Evolutionary conservation across 1,140 invertebrate genomes (phyloP).

Genomic region (Sminthurinus signatus): DNA sequence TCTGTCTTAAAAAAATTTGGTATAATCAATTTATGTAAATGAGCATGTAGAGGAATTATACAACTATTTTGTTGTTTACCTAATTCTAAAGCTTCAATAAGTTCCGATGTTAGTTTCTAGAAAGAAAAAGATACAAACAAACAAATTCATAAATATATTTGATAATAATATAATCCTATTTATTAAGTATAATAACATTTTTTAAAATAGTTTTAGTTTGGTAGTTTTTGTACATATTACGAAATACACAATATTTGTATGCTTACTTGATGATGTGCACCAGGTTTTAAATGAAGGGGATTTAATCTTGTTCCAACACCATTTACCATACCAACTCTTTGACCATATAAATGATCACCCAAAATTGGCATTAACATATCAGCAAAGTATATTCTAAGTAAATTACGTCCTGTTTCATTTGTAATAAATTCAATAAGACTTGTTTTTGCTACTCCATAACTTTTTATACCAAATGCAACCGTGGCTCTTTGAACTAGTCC

Average conservation of each 20-base stretch:
- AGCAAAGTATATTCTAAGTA: conserved; percentile 46
- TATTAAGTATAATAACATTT: neutral
- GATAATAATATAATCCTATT: neutral
- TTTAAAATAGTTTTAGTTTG: neutral
- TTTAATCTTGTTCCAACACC: conserved; percentile 44
- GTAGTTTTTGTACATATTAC: neutral
- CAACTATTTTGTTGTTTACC: conserved; percentile 23
- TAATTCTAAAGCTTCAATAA: conserved; percentile 31
- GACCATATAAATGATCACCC: conserved; percentile 48
- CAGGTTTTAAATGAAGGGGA: conserved; percentile 42
- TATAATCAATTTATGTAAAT: conserved; percentile 44
- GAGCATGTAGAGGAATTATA: conserved; percentile 48
- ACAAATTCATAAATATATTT: neutral
- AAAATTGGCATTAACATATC: conserved; percentile 46
- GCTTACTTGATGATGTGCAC: conserved; percentile 30
- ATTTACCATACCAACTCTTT: conserved; percentile 45
- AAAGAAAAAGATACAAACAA: neutral
- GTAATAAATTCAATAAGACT: conserved; percentile 46
- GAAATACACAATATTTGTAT: neutral
- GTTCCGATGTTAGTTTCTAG: conserved; percentile 35
- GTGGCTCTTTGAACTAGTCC: conserved; percentile 41
- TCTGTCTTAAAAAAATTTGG: conserved; percentile 29
- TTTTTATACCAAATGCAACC: conserved; percentile 42
- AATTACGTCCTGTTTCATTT: conserved; percentile 44
- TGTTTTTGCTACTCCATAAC: conserved; percentile 42